Conservation (phyloP, 2,797 vertebrate genomes). For the Dendrocincla tyrannina region DNA sequence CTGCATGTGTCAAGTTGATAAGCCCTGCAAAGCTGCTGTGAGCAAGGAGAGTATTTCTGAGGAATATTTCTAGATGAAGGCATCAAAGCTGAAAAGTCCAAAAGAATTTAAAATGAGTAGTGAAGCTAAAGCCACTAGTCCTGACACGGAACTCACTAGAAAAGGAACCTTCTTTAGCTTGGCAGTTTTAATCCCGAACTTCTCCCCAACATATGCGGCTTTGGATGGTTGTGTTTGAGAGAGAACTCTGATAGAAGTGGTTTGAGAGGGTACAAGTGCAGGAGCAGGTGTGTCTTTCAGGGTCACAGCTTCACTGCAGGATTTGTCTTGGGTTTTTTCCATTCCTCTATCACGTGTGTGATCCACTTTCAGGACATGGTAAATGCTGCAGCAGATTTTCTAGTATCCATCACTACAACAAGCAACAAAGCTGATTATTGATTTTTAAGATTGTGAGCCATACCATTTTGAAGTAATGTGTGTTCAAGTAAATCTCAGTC, state of each 20-base stretch:
- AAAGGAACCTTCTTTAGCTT: background rate
- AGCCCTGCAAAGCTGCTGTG: background rate
- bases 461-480: background rate
- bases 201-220: background rate
- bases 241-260: background rate
- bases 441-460: background rate
- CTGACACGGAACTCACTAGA: background rate
- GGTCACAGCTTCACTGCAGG: background rate
- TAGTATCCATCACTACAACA: background rate
- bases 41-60: background rate
- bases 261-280: background rate
- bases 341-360: rapidly evolving
- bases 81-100: background rate
- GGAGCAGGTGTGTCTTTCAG: background rate
- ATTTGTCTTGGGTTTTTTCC: background rate
- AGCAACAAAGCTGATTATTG: background rate
- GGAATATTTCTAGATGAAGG: background rate
- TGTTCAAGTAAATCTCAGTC: background rate
- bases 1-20: background rate
- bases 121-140: background rate
- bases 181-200: background rate
- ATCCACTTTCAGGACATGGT: background rate
- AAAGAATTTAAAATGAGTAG: background rate
- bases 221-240: background rate
- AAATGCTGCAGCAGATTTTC: background rate